These are phyloP conservation scores for Gopherus flavomarginatus DNA, from an alignment of 2,113 vertebrate genomes.

Conservation along the genomic window DNA sequence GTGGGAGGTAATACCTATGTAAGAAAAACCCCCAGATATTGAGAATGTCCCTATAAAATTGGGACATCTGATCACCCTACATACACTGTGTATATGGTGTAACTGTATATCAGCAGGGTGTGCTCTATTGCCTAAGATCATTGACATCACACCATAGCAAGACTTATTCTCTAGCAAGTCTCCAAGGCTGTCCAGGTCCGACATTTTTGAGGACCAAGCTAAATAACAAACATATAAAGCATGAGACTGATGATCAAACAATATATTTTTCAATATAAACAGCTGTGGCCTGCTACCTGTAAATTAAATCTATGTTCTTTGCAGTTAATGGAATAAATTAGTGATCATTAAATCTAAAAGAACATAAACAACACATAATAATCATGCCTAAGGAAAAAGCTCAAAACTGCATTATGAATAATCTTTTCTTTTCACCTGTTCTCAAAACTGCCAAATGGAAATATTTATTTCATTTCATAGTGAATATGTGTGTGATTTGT, in stretches of 20 bases:
- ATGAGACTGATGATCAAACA: neutral
- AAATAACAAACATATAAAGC: neutral
- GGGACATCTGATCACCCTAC: too few relatives aligned
- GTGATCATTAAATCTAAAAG: neutral
- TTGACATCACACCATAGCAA: neutral
- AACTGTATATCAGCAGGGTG: neutral
- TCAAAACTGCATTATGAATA: neutral
- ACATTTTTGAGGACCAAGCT: neutral
- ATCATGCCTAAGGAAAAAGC: neutral
- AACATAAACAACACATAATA: neutral
- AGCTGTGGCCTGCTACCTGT: neutral
- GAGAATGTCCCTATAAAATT: too few relatives aligned
- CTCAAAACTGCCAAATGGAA: constrained; percentile 53
- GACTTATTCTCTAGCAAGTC: neutral
- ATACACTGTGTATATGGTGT: neutral
- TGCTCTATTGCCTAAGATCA: neutral
- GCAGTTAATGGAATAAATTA: neutral
- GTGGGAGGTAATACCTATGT: too few relatives aligned
- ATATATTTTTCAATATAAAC: neutral
- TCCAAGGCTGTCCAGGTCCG: neutral
- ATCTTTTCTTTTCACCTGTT: constrained; percentile 53
- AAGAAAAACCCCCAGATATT: too few relatives aligned
- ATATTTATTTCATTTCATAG: constrained; percentile 11
- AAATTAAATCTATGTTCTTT: neutral
- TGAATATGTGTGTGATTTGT: constrained; percentile 54